Evolutionary conservation across 2,888 invertebrate species (phyloP).

Genomic region (Amblyteles armatorius): DNA sequence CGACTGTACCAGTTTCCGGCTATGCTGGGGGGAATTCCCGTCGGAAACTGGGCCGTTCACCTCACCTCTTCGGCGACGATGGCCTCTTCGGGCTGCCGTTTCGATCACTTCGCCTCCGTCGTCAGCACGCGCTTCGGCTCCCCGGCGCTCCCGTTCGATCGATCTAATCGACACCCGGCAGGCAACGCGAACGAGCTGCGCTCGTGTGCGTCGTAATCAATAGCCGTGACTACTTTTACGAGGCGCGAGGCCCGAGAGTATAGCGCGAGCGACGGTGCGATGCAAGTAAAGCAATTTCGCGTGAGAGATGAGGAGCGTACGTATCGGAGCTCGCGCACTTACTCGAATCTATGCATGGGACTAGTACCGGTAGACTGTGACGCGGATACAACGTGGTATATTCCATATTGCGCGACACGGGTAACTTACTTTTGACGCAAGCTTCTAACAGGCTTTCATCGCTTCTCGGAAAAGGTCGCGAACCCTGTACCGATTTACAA

Average conservation of each 20-base stretch:
- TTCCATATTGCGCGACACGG: neutral
- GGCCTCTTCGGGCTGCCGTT: slow-evolving; percentile 14
- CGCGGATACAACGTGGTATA: neutral
- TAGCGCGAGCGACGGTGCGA: slow-evolving; percentile 36
- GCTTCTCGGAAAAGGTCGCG: slow-evolving; percentile 27
- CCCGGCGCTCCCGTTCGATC: slow-evolving; percentile 51
- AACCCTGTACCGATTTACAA: neutral
- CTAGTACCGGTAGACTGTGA: slow-evolving; percentile 15
- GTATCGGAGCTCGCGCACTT: slow-evolving; percentile 33
- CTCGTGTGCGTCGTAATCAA: slow-evolving; percentile 54
- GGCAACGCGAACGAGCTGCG: slow-evolving; percentile 26
- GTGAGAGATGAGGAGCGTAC: slow-evolving; percentile 25
- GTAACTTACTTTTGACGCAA: slow-evolving; percentile 20
- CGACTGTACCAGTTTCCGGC: no score
- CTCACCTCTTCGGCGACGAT: neutral
- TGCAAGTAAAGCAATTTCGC: slow-evolving; percentile 62
- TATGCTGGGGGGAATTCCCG: neutral
- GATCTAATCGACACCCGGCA: slow-evolving; percentile 61
- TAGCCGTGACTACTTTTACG: slow-evolving; percentile 63
- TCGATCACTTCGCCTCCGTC: slow-evolving; percentile 48
- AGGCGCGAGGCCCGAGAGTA: slow-evolving; percentile 52
- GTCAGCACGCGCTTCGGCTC: slow-evolving; percentile 31
- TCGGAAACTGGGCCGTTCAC: neutral
- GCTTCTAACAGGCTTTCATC: slow-evolving; percentile 2
- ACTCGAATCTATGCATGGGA: slow-evolving; percentile 1